Conservation (phyloP, 2,888 invertebrate genomes). For the Gymnosoma rotundatum region DNA sequence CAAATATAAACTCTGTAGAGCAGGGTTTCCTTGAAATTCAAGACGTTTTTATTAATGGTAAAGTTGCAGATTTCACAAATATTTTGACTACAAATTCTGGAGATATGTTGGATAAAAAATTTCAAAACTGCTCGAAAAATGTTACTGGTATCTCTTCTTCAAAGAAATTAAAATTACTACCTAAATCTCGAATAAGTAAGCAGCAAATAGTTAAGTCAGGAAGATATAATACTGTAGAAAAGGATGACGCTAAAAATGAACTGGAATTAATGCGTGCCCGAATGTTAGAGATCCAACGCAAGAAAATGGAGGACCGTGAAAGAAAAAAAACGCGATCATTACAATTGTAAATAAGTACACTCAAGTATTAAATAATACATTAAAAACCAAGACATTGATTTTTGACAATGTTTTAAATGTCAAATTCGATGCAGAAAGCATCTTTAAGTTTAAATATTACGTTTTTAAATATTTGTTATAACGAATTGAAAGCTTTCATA, state of each 20-base stretch:
- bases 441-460: no score
- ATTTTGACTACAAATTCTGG: no score
- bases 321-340: constrained; percentile 54
- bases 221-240: neutral
- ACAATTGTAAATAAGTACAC: neutral
- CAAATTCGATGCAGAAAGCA: no score
- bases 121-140: no score
- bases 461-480: no score
- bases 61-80: neutral
- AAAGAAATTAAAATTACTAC: constrained; percentile 1
- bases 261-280: constrained; percentile 63
- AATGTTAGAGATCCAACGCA: constrained; percentile 70
- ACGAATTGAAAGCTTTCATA: no score
- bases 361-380: no score
- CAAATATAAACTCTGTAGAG: neutral
- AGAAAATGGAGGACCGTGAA: constrained; percentile 73
- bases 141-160: neutral
- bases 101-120: no score
- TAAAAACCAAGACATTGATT: no score
- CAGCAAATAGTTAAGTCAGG: neutral
- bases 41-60: neutral
- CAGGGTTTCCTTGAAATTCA: neutral
- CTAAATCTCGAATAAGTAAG: neutral
- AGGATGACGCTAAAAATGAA: constrained; percentile 21
- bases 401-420: no score